phyloP scores from a whole-genome alignment of 2,888 invertebrate species.

The Dryocosmus kuriphilus region DNA sequence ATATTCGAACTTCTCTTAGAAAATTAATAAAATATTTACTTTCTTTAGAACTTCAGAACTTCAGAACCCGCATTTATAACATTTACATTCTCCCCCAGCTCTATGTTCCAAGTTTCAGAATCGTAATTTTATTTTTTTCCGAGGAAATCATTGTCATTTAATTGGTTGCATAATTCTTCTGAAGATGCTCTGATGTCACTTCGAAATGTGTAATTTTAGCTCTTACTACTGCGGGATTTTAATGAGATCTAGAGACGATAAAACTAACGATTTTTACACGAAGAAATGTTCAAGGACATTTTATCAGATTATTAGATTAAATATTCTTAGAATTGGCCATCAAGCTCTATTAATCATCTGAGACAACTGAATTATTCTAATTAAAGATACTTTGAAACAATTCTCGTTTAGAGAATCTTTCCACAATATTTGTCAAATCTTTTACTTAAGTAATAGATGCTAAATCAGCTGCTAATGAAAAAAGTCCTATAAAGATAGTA shows the following conservation, averaged over 20 bases:
- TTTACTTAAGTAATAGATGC: too few relatives aligned
- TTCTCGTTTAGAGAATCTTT: too few relatives aligned
- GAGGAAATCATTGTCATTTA: slow-evolving; percentile 14
- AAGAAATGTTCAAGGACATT: not conserved
- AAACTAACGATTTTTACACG: not conserved
- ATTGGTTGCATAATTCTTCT: slow-evolving; percentile 30
- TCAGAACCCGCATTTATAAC: too few relatives aligned
- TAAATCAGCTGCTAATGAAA: too few relatives aligned
- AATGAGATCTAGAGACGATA: not conserved
- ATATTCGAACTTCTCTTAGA: not conserved
- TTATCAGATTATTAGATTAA: not conserved
- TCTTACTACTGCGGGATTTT: not conserved
- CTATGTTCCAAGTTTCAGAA: not conserved
- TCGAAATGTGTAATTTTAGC: slow-evolving; percentile 13
- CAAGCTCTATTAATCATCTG: too few relatives aligned
- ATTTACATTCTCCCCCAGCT: not conserved
- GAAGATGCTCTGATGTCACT: slow-evolving; percentile 8
- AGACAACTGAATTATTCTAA: too few relatives aligned
- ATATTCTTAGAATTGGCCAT: not conserved
- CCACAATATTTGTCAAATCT: too few relatives aligned
- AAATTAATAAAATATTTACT: not conserved
- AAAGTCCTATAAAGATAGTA: too few relatives aligned
- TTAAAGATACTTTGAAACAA: too few relatives aligned
- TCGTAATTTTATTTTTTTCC: not conserved
- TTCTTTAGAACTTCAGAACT: not conserved